These are phyloP conservation scores for Aulostomus chinensis DNA, from an alignment of 2,797 vertebrate species.

Conservation along the genomic window DNA sequence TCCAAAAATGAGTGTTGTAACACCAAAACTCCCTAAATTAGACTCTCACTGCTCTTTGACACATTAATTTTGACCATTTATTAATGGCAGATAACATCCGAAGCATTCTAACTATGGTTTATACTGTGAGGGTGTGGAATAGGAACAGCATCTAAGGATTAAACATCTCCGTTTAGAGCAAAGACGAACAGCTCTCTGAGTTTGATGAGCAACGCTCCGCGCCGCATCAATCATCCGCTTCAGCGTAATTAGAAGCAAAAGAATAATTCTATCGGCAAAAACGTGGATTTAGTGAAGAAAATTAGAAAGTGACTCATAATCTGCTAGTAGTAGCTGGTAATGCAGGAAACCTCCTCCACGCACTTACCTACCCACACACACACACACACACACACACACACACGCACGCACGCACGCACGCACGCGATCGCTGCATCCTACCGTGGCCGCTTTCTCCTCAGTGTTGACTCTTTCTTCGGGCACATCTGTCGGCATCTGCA, in stretches of 20 bases:
- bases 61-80: too few species aligned
- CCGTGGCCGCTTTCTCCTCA: conserved; percentile 61
- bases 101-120: too few species aligned
- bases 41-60: too few species aligned
- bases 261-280: too few species aligned
- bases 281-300: background rate
- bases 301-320: background rate
- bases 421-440: conserved; percentile 20
- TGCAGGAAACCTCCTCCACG: background rate
- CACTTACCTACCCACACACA: background rate
- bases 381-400: background rate
- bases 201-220: background rate
- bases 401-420: conserved; percentile 2
- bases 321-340: conserved; percentile 2
- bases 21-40: too few species aligned
- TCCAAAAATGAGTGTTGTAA: too few species aligned
- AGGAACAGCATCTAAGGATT: too few species aligned
- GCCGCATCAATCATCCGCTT: background rate
- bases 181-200: too few species aligned
- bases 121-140: too few species aligned
- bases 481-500: conserved; percentile 79
- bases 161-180: too few species aligned
- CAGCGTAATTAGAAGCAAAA: too few species aligned
- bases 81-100: too few species aligned
- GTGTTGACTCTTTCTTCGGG: conserved; percentile 61